Base-by-base conservation (phyloP, 2,888 invertebrate genomes). In the Drosophila paracracens region DNA sequence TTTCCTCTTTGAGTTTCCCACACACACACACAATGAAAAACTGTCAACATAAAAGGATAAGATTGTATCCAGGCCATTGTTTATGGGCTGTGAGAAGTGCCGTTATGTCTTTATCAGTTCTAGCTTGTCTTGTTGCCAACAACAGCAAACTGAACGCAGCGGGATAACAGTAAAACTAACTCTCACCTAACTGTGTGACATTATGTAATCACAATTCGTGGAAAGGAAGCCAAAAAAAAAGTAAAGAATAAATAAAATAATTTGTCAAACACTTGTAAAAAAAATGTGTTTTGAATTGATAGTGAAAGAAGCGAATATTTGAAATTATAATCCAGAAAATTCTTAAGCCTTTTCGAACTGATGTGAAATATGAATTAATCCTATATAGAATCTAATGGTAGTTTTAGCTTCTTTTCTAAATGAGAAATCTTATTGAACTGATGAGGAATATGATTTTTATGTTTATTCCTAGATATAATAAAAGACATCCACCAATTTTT, bases 51-150 rank as follows among this genome's bases (percentile, higher is more conserved):
- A 65, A 21, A 67, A 68, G 68, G 77, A 74, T 69, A 64, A 69
- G 76, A 71, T 40, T 59, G 63, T 62, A n/a, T 59, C 64, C 33
- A 56, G 52, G 18, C 25, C 68, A 66, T 76, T 74, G 71, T 80
- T 76, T 73, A 68, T 63, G 76, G 68, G 46, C 76, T 76, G 82
- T 65, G 64, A 76, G 70, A 74, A 69, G 80, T 83, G 72, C 83
- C 80, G 70, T 82, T 82, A 82, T 75, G 78, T 40, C 70, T 67
- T 82, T 78, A 77, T 80, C 68, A 81, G 66, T 59, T 58, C 5
- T 27, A 46, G 46, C 46, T 25, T 52, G n/a, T 33, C 36, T 61
- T 69, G 50, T 40, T 58, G 58, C 38, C 38, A 63, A 74, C 63
- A 60, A 50, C 36, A 38, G n/a, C 50, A 35, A 50, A 21, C 51